Conservation (phyloP, 2,797 vertebrate species). For the Falco novaeseelandiae region DNA sequence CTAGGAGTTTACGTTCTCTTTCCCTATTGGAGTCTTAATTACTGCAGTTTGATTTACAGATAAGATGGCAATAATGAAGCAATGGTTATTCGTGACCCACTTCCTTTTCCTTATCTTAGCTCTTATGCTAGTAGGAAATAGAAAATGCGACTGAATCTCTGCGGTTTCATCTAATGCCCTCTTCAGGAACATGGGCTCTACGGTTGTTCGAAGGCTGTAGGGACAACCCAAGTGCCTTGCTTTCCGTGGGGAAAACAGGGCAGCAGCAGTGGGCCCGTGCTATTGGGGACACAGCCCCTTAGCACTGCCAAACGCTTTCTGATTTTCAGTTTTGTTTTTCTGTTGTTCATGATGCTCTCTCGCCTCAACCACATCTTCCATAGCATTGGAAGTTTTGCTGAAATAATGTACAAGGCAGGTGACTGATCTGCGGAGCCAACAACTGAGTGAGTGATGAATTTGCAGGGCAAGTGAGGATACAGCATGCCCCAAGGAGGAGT, state of each 20-base stretch:
- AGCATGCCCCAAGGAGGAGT: not conserved
- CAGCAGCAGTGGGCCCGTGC: not conserved
- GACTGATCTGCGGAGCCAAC: not conserved
- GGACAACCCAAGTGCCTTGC: not conserved
- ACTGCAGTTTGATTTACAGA: not conserved
- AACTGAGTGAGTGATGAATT: not conserved
- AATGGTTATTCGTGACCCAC: not conserved
- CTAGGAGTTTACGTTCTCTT: not conserved
- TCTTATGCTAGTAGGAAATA: not conserved
- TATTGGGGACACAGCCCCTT: not conserved
- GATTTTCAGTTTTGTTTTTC: not conserved
- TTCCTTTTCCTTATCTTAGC: not conserved
- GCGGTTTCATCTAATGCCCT: not conserved
- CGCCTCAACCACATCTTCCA: not conserved
- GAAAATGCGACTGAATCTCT: not conserved
- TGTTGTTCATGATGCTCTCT: fast-evolving
- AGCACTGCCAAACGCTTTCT: not conserved
- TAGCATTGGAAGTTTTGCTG: not conserved
- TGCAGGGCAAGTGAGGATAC: constrained; percentile 34
- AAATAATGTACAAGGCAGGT: not conserved
- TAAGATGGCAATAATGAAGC: not conserved
- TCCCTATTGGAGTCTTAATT: not conserved
- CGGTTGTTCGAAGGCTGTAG: fast-evolving
- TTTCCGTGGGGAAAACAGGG: not conserved
- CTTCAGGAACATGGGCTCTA: fast-evolving